Conservation (phyloP, 2,888 invertebrate genomes). For the Carpatolechia fugitivella region DNA sequence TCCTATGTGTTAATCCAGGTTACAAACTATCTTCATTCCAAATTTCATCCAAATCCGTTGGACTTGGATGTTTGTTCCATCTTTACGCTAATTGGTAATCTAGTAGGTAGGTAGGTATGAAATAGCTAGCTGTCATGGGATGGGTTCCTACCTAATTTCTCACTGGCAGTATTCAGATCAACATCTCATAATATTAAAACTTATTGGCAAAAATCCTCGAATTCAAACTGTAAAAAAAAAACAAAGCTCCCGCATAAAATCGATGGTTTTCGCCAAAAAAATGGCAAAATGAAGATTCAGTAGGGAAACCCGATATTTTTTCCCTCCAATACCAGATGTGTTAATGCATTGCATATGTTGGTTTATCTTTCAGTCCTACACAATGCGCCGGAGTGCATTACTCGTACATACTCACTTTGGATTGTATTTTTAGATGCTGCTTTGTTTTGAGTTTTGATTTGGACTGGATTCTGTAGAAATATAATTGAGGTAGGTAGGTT, state of each 20-base stretch:
- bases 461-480: slow-evolving; percentile 10
- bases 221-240: slow-evolving; percentile 22
- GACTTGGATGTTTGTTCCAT: too few relatives aligned
- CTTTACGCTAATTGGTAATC: too few relatives aligned
- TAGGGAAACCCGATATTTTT: slow-evolving; percentile 55
- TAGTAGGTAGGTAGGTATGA: too few relatives aligned
- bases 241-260: slow-evolving; percentile 39
- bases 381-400: slow-evolving; percentile 39
- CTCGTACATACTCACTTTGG: slow-evolving; percentile 23
- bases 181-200: neutral
- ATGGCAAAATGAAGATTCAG: slow-evolving; percentile 39
- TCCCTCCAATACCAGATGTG: slow-evolving; percentile 47
- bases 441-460: slow-evolving; percentile 14
- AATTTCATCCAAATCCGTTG: too few relatives aligned
- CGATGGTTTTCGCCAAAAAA: slow-evolving; percentile 31
- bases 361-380: slow-evolving; percentile 48
- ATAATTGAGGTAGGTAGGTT: neutral
- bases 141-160: too few relatives aligned
- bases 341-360: slow-evolving; percentile 57
- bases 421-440: slow-evolving; percentile 49
- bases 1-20: too few relatives aligned
- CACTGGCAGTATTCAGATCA: too few relatives aligned
- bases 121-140: too few relatives aligned
- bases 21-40: too few relatives aligned
- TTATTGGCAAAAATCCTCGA: neutral